These are phyloP conservation scores for Drosophila navojoa DNA, from an alignment of 1,140 invertebrate species.

Conservation along the genomic window DNA sequence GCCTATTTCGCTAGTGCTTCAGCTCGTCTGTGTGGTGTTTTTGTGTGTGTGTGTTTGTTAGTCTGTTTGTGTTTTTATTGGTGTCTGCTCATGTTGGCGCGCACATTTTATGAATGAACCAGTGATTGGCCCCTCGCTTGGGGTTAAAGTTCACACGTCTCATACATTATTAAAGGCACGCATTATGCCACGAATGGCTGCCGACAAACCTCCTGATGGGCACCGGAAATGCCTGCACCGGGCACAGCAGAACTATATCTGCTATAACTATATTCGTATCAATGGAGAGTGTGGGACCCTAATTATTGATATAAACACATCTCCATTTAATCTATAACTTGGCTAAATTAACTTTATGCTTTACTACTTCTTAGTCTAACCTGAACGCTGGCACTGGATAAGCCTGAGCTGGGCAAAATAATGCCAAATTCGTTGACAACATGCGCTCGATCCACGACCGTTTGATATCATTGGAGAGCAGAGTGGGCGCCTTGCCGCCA, in stretches of 20 bases:
- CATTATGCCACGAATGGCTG: constrained; percentile 4
- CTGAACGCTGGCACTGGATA: constrained; percentile 88
- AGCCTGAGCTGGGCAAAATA: constrained; percentile 87
- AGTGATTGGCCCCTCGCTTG: constrained; percentile 1
- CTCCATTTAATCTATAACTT: background rate
- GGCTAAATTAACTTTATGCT: background rate
- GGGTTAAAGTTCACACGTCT: constrained; percentile 59
- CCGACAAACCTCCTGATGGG: constrained; percentile 87
- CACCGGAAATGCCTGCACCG: constrained; percentile 88
- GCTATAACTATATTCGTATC: constrained; percentile 85
- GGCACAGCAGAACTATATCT: constrained; percentile 86
- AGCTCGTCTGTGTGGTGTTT: background rate
- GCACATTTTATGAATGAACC: constrained; percentile 75
- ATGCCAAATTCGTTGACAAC: constrained; percentile 54
- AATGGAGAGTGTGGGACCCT: constrained; percentile 85
- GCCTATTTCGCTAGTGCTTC: constrained; percentile 34
- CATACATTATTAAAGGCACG: constrained; percentile 61
- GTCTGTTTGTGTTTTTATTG: constrained; percentile 12
- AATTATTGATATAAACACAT: constrained; percentile 35
- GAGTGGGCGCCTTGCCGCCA: constrained; percentile 88
- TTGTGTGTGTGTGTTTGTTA: constrained; percentile 1
- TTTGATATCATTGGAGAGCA: constrained; percentile 87
- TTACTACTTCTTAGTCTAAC: constrained; percentile 84
- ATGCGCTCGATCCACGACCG: constrained; percentile 85
- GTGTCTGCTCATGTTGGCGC: constrained; percentile 43